Base-by-base conservation (phyloP, 2,113 vertebrate genomes). In the Eurypyga helias region DNA sequence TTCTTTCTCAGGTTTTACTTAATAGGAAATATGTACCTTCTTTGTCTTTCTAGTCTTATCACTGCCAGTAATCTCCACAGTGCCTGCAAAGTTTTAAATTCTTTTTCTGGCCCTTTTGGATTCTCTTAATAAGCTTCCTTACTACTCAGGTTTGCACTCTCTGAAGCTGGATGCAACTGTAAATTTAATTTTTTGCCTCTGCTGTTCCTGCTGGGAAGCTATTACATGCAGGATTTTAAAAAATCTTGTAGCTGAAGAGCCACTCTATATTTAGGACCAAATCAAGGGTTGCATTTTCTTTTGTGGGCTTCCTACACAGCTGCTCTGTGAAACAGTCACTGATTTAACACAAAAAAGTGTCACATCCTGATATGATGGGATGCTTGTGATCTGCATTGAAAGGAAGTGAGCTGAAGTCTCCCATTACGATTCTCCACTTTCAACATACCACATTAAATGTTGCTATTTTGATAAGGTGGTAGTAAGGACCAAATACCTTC, bases 201-300 rank as follows among this genome's bases (percentile, higher is more conserved):
- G 2, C 72, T 87, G 33, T 38, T 96, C 76, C 77, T 83, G 43
- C 48, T 81, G 46, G 89, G 67, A 89, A 94, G 18, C 17, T 84
- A 17, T 14, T 85, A 48, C 48, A 7, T 61, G 17, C 41, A 83
- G 41, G 51, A 31, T 45, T 95, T 85, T 87, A 89, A 43, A 81
- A 57, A 89, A 64, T 84, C 67, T 62, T 84, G 23, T 77, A 60
- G 54, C 43, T 92, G 72, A 87, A 87, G 23, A 94, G 33, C 20
- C 8, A 5, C 20, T 93, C 78, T 96, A 70, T 95, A 89, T 95
- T 96, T 96, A 91, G 94, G 33, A 93, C 13, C 34, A 83, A 93
- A 80, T 92, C 58, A 92, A 94, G 28, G 31, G 16, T 58, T 73
- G 67, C 19, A 16, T 88, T 90, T 90, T 95, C 49, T 93, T 93